A percentile compares a stretch with the other conserved stretches of the same genome.
Conservation (phyloP, 2,797 vertebrate genomes). For the Argya squamiceps region DNA sequence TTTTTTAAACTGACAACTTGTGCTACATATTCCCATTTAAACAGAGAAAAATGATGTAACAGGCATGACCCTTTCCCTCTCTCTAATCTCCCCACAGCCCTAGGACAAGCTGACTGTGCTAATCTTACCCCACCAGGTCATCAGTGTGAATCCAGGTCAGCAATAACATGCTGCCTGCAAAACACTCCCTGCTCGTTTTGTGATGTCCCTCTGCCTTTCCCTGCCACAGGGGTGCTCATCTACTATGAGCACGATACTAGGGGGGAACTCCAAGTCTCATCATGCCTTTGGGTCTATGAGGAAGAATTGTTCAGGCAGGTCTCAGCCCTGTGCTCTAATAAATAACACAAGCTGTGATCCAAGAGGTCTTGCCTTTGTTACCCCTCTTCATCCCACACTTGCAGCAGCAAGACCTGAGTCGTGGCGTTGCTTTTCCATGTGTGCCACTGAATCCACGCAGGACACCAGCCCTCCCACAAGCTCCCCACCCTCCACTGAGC, state of each 20-base stretch:
- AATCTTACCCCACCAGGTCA: neutral
- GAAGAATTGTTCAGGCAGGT: neutral
- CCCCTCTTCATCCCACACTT: neutral
- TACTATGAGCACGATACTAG: neutral
- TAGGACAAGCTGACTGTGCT: neutral
- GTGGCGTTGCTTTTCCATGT: accelerated
- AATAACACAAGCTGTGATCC: neutral
- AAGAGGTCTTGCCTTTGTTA: neutral
- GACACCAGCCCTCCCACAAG: neutral
- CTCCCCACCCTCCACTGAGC: neutral
- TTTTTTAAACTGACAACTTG: neutral
- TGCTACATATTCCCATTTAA: neutral
- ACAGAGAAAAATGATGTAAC: neutral
- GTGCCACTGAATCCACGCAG: accelerated
- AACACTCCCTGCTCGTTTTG: neutral
- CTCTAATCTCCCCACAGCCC: neutral
- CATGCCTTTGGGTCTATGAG: neutral
- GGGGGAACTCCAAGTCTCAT: neutral
- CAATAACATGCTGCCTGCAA: neutral
- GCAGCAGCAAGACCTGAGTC: neutral
- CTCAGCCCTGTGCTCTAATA: neutral
- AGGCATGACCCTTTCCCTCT: neutral
- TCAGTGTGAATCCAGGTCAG: neutral
- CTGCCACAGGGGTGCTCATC: neutral
- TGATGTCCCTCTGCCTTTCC: neutral